phyloP scores from a whole-genome alignment of 2,113 vertebrate species.

The Micronisus gabar region DNA sequence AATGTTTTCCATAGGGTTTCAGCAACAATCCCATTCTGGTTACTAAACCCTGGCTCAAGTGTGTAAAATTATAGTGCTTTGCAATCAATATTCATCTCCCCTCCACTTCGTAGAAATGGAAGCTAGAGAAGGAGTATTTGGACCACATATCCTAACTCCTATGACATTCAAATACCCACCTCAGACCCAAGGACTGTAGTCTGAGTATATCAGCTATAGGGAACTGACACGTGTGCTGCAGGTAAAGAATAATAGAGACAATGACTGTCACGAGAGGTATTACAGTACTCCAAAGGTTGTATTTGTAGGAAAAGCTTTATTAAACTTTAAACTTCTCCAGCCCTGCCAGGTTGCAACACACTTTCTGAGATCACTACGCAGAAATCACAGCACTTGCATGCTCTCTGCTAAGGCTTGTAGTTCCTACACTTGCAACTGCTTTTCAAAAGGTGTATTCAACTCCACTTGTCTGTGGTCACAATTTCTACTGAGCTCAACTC shows the following conservation, averaged over 20 bases:
- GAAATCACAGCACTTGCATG: background rate
- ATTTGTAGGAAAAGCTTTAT: background rate
- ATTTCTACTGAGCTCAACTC: background rate
- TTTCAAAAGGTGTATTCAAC: background rate
- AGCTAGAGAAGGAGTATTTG: background rate
- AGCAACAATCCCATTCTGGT: background rate
- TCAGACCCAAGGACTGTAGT: background rate
- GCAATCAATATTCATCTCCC: background rate
- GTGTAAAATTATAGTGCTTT: background rate
- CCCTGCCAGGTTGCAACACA: background rate
- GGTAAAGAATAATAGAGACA: background rate
- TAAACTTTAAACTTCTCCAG: background rate
- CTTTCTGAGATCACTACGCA: rapidly evolving
- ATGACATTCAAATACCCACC: background rate
- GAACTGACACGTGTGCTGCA: background rate
- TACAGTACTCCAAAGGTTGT: background rate
- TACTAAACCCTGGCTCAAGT: background rate
- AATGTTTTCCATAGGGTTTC: background rate
- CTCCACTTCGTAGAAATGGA: background rate
- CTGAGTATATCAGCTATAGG: background rate
- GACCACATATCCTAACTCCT: background rate
- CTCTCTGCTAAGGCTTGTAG: background rate
- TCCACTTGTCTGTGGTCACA: background rate
- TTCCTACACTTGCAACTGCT: background rate
- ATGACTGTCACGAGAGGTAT: background rate